These are phyloP conservation scores for Pocillopora verrucosa DNA, from an alignment of 64 coral and sea anemone species.

Conservation along the genomic window DNA sequence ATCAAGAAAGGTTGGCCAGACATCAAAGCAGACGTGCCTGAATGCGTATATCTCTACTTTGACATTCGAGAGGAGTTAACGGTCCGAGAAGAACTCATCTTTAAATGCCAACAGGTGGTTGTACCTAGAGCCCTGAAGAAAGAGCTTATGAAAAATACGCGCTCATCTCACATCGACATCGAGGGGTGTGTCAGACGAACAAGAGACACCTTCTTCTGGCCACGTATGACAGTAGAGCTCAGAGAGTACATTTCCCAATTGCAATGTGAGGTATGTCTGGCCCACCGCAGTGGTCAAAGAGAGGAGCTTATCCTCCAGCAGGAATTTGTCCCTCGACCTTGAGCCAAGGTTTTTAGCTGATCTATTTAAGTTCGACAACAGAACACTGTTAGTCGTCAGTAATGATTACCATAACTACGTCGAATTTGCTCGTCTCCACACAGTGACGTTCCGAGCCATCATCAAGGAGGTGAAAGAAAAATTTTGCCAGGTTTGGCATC, in stretches of 20 bases:
- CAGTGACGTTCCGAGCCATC: slow-evolving; percentile 15
- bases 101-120: neutral
- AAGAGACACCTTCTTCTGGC: slow-evolving; percentile 38
- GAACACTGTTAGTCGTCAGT: neutral
- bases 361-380: neutral
- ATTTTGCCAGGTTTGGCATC: slow-evolving; percentile 34
- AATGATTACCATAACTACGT: slow-evolving; percentile 55
- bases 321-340: neutral
- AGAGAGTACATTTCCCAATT: slow-evolving; percentile 2
- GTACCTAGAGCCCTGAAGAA: neutral
- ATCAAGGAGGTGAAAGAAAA: slow-evolving; percentile 48
- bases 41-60: neutral
- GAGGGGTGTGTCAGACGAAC: slow-evolving; percentile 9
- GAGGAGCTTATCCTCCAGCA: slow-evolving; percentile 19
- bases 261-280: slow-evolving; percentile 32
- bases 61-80: neutral
- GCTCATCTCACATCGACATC: neutral
- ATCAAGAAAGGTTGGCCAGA: neutral
- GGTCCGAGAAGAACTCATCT: neutral
- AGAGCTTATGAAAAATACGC: neutral
- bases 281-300: neutral
- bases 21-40: neutral
- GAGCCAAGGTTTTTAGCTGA: slow-evolving; percentile 8
- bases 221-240: slow-evolving; percentile 10
- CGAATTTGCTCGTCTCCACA: slow-evolving; percentile 17